These are phyloP conservation scores for Trypoxylon attenuatum DNA, from an alignment of 2,888 invertebrate species.

Conservation along the genomic window DNA sequence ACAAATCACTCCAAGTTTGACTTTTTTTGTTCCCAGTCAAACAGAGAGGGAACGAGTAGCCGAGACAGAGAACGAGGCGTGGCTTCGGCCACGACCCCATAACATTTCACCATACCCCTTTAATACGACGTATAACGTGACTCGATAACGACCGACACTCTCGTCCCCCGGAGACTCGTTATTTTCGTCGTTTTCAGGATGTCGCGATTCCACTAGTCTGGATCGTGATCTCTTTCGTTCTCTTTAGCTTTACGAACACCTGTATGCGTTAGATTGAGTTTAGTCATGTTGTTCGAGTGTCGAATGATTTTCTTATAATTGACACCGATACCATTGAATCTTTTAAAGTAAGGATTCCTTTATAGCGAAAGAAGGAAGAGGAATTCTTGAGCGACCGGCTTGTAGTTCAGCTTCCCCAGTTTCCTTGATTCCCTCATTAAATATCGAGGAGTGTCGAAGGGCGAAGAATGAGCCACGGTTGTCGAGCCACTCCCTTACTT, in stretches of 20 bases:
- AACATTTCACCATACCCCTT: constrained; percentile 64
- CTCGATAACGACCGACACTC: constrained; percentile 55
- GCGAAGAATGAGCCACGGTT: too few relatives aligned
- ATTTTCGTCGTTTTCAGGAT: background rate
- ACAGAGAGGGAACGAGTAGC: constrained; percentile 26
- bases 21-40: constrained; percentile 18
- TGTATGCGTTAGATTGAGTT: too few relatives aligned
- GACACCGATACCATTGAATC: too few relatives aligned
- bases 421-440: constrained; percentile 47
- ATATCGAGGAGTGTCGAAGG: constrained; percentile 49
- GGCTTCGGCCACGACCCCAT: constrained; percentile 66
- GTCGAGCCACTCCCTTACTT: too few relatives aligned
- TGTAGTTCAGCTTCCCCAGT: constrained; percentile 22
- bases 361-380: too few relatives aligned
- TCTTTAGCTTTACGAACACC: too few relatives aligned
- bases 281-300: too few relatives aligned
- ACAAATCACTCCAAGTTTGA: constrained; percentile 28
- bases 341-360: too few relatives aligned
- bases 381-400: too few relatives aligned
- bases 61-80: constrained; percentile 57
- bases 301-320: too few relatives aligned
- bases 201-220: background rate
- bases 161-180: background rate
- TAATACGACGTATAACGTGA: constrained; percentile 60
- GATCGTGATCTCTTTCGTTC: background rate